Conservation (phyloP, 2,797 vertebrate species). For the Hydrolagus colliei region DNA sequence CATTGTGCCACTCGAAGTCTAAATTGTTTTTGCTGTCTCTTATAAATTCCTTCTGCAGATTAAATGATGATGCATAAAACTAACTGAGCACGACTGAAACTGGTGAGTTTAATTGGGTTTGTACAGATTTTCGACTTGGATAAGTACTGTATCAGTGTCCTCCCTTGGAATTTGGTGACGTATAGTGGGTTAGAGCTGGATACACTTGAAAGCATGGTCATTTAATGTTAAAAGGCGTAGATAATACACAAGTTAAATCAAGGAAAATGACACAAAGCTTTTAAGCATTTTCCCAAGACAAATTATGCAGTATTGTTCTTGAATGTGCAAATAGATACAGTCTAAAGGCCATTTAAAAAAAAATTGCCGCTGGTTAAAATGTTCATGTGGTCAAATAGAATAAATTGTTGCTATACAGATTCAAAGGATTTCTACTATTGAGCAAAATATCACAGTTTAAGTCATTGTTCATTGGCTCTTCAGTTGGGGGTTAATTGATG, state of each 20-base stretch:
- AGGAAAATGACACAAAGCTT: slow-evolving; percentile 71
- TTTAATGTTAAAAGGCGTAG: slow-evolving; percentile 69
- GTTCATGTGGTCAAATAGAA: slow-evolving; percentile 51
- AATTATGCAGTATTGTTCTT: slow-evolving; percentile 62
- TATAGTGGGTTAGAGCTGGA: slow-evolving; percentile 54
- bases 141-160: slow-evolving; percentile 61
- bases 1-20: slow-evolving; percentile 54
- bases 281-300: slow-evolving; percentile 66
- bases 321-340: slow-evolving; percentile 49
- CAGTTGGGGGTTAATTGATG: background rate
- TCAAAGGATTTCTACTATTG: slow-evolving; percentile 25
- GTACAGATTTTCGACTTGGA: slow-evolving; percentile 59
- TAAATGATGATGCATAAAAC: slow-evolving; percentile 59
- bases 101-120: slow-evolving; percentile 55
- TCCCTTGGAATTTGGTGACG: slow-evolving; percentile 63
- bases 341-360: slow-evolving; percentile 61
- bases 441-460: background rate
- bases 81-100: slow-evolving; percentile 49
- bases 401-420: slow-evolving; percentile 62
- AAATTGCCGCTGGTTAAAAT: slow-evolving; percentile 49
- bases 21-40: slow-evolving; percentile 62
- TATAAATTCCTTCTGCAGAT: slow-evolving; percentile 61
- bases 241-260: slow-evolving; percentile 70
- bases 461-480: background rate
- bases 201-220: slow-evolving; percentile 57